A percentile compares a stretch with the other conserved stretches of the same genome.
Conservation (phyloP, 1,140 invertebrate species). For the Drosophila arawakana region DNA sequence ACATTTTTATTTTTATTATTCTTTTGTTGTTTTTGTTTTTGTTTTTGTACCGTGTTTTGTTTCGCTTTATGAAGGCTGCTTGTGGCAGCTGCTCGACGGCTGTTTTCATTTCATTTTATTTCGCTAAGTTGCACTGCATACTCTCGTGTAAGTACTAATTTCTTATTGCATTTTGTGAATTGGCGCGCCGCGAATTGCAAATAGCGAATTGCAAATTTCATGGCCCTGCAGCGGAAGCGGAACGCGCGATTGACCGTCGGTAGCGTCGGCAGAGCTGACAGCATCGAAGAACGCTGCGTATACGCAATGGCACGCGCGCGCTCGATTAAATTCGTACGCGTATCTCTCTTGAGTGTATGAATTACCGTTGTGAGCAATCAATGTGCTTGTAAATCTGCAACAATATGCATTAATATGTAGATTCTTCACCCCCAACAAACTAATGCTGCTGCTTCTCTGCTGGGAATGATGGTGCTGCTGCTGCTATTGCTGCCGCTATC, state of each 20-base stretch:
- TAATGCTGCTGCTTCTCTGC: neutral
- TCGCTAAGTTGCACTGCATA: constrained; percentile 26
- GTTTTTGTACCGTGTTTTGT: constrained; percentile 1
- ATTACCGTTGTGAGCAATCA: constrained; percentile 63
- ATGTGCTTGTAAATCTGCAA: constrained; percentile 60
- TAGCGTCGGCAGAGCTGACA: constrained; percentile 25
- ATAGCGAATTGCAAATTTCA: constrained; percentile 47
- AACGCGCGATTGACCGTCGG: constrained; percentile 49
- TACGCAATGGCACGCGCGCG: constrained; percentile 75
- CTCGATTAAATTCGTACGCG: neutral
- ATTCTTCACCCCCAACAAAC: neutral
- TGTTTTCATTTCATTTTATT: constrained; percentile 48
- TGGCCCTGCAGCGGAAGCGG: constrained; percentile 58
- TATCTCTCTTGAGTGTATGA: constrained; percentile 8
- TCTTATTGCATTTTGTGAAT: constrained; percentile 43
- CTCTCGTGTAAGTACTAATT: constrained; percentile 5
- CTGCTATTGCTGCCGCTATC: constrained; percentile 43
- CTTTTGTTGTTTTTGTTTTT: constrained; percentile 17
- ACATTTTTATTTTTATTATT: constrained; percentile 35
- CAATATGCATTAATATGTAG: constrained; percentile 58
- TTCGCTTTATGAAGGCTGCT: constrained; percentile 42
- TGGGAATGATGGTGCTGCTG: constrained; percentile 8
- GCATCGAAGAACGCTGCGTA: constrained; percentile 59
- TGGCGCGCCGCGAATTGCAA: constrained; percentile 34
- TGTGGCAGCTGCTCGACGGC: constrained; percentile 26